Conservation (phyloP, 2,888 invertebrate genomes). For the Flexamia atlantica region DNA sequence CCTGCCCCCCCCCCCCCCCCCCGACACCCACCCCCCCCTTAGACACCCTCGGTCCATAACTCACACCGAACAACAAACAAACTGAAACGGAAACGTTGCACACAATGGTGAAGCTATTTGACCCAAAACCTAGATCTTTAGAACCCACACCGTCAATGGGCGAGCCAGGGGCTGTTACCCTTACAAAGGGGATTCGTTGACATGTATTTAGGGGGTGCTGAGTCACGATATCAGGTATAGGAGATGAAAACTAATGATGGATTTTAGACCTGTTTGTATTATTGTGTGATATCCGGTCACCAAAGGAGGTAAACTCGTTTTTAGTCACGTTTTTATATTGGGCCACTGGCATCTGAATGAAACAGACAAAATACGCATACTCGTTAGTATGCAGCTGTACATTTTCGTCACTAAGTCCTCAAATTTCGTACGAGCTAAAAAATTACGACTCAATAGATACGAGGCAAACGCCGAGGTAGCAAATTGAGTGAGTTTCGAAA, state of each 20-base stretch:
- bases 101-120: slow-evolving; percentile 35
- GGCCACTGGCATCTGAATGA: too few species aligned
- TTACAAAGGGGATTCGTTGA: slow-evolving; percentile 5
- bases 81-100: slow-evolving; percentile 49
- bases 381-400: too few species aligned
- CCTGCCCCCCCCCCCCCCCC: not conserved
- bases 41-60: slow-evolving; percentile 24
- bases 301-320: too few species aligned
- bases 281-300: too few species aligned
- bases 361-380: too few species aligned
- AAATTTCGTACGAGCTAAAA: too few species aligned
- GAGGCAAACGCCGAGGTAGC: too few species aligned
- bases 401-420: too few species aligned
- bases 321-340: too few species aligned
- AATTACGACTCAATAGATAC: too few species aligned
- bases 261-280: too few species aligned
- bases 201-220: not conserved
- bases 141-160: slow-evolving; percentile 22
- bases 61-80: slow-evolving; percentile 45
- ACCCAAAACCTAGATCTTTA: slow-evolving; percentile 47
- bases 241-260: not conserved
- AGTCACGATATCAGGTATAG: not conserved
- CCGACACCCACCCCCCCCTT: not conserved
- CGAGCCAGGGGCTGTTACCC: slow-evolving; percentile 1
- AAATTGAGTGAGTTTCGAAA: too few species aligned